Percentiles rank a stretch among this genome's conserved stretches.
phyloP scores from a whole-genome alignment of 1,140 invertebrate species.

The Aphelenchoides besseyi region DNA sequence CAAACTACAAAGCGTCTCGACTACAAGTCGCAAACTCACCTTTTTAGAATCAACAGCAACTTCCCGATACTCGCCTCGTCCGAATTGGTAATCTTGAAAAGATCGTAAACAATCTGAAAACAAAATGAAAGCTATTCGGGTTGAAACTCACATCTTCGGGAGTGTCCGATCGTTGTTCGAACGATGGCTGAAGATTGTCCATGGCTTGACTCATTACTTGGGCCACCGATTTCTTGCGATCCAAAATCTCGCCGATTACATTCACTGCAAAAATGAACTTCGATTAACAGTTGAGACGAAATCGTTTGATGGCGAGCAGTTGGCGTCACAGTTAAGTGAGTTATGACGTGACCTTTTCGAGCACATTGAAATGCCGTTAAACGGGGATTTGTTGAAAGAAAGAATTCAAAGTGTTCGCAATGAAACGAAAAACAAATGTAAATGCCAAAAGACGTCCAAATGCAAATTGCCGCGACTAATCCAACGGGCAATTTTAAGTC shows the following conservation, averaged over 20 bases:
- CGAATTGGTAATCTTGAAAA: slow-evolving; percentile 54
- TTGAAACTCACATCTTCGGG: slow-evolving; percentile 48
- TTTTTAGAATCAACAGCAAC: slow-evolving; percentile 30
- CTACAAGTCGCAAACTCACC: slow-evolving; percentile 45
- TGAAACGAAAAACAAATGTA: no score
- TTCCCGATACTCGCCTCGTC: slow-evolving; percentile 57
- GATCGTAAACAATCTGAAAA: slow-evolving; percentile 50
- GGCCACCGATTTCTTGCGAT: slow-evolving; percentile 32
- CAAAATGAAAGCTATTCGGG: neutral
- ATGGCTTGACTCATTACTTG: slow-evolving; percentile 36
- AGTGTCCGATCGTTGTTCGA: slow-evolving; percentile 33
- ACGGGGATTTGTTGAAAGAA: no score
- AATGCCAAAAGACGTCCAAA: neutral
- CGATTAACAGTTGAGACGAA: neutral
- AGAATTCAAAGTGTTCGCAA: no score
- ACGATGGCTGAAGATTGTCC: slow-evolving; percentile 40
- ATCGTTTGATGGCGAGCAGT: no score
- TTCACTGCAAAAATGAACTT: slow-evolving; percentile 28
- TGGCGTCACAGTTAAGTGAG: no score
- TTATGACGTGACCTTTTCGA: no score
- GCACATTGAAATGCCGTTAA: no score
- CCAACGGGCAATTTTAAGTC: no score
- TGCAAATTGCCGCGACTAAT: slow-evolving; percentile 2
- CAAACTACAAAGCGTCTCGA: no score
- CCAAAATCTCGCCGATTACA: slow-evolving; percentile 37